These are phyloP conservation scores for Nanger granti DNA, from an alignment of 2,113 vertebrate species.

Conservation along the genomic window DNA sequence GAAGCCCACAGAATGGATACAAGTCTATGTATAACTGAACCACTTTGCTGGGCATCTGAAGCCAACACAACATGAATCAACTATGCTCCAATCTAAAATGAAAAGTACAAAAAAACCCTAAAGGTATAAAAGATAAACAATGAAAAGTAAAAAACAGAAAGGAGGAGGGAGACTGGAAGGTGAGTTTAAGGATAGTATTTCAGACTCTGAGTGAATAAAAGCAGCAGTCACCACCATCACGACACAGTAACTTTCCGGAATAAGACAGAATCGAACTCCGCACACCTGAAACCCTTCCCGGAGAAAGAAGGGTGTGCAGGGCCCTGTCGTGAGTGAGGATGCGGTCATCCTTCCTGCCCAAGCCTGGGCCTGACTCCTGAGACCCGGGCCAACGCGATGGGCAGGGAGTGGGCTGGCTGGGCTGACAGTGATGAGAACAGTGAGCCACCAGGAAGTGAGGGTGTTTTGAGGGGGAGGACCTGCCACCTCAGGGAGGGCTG, in stretches of 20 bases:
- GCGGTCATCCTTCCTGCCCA: background rate
- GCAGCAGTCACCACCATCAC: background rate
- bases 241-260: background rate
- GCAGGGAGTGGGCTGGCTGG: too few species aligned
- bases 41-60: background rate
- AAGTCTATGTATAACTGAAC: background rate
- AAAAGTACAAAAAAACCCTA: background rate
- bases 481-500: too few species aligned
- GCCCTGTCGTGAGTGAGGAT: fast-evolving
- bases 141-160: background rate
- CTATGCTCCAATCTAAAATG: background rate
- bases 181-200: background rate
- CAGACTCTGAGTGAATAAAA: background rate
- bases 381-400: fast-evolving
- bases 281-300: background rate
- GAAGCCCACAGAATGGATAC: background rate
- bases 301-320: background rate
- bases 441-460: background rate
- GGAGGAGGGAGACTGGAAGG: background rate
- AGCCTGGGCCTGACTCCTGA: background rate
- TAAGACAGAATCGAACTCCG: background rate
- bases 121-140: background rate
- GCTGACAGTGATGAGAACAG: background rate
- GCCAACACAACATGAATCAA: background rate
- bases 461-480: background rate